Conservation (phyloP, 2,113 vertebrate species). For the Pogona vitticeps region DNA sequence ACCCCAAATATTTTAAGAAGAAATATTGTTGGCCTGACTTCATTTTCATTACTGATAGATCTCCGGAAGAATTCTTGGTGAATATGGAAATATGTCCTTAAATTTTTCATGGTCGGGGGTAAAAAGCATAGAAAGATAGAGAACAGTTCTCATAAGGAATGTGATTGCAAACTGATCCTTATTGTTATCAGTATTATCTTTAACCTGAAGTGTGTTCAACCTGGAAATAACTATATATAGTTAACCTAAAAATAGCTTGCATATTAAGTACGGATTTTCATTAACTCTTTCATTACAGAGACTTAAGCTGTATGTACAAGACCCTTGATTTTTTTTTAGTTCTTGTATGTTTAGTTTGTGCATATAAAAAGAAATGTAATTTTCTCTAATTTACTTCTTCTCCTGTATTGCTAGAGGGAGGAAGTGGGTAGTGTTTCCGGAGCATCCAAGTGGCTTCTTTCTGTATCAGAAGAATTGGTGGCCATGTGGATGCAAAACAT, state of each 20-base stretch:
- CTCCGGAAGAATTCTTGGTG: neutral
- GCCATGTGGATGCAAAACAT: no score
- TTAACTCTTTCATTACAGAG: neutral
- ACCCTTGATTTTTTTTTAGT: no score
- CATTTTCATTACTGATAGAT: neutral
- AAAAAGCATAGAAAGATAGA: neutral
- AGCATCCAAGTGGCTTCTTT: no score
- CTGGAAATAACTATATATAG: neutral
- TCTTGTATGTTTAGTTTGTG: rapidly evolving
- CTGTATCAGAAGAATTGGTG: no score
- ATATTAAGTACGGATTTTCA: neutral
- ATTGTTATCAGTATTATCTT: no score
- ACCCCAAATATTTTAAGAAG: neutral
- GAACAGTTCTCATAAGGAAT: neutral
- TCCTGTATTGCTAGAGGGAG: no score
- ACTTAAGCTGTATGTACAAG: no score
- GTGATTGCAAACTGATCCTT: neutral
- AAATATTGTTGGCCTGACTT: neutral
- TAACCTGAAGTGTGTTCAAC: neutral
- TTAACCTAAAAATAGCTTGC: neutral
- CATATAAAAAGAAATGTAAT: neutral
- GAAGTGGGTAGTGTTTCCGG: no score
- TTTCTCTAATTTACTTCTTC: no score
- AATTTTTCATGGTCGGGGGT: neutral
- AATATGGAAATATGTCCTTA: neutral